phyloP scores from a whole-genome alignment of 2,797 vertebrate genomes.

The Syndactyla subalaris region DNA sequence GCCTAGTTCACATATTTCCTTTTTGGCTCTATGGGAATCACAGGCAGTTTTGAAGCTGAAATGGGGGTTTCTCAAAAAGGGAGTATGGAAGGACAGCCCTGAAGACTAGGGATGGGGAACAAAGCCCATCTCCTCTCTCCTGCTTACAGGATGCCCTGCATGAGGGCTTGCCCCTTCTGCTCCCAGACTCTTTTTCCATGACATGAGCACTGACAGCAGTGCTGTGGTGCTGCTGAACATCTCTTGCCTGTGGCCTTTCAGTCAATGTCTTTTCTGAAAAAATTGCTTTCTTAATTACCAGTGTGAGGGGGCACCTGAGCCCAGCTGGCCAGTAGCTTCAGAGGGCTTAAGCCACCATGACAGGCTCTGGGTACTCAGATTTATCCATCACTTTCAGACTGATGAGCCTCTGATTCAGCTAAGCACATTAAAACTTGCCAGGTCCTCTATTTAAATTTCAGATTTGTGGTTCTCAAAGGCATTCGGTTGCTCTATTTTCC shows the following conservation, averaged over 20 bases:
- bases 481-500: not conserved
- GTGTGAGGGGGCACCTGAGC: not conserved
- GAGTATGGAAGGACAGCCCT: not conserved
- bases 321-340: not conserved
- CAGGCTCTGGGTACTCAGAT: not conserved
- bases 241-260: not conserved
- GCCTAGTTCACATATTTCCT: not conserved
- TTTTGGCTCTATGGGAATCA: not conserved
- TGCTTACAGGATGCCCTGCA: not conserved
- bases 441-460: conserved; percentile 27
- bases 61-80: not conserved
- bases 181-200: not conserved
- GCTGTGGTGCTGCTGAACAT: not conserved
- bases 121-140: not conserved
- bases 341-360: not conserved
- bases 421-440: conserved; percentile 11
- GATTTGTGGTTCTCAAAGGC: conserved; percentile 25
- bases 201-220: not conserved
- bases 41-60: not conserved
- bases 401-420: not conserved
- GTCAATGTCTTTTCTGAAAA: not conserved
- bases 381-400: not conserved
- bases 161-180: not conserved
- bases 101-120: not conserved
- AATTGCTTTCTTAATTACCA: not conserved